These are phyloP conservation scores for Xenentodon cancila DNA, from an alignment of 2,797 vertebrate species.

Conservation along the genomic window DNA sequence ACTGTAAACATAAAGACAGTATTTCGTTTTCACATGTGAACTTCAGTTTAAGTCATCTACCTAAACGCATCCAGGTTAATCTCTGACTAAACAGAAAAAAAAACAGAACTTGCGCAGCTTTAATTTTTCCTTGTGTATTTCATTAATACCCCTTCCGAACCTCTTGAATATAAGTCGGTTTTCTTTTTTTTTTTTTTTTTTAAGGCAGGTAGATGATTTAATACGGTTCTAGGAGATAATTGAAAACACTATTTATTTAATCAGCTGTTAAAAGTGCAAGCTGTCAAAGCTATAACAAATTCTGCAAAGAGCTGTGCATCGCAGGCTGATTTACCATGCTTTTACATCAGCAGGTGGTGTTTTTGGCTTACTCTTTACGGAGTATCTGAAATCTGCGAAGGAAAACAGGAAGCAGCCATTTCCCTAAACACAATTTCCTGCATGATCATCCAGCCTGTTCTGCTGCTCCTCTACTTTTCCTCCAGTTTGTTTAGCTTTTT, in stretches of 20 bases:
- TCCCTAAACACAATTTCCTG: conserved; percentile 64
- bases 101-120: no score
- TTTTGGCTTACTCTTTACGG: conserved; percentile 26
- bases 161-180: neutral
- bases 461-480: conserved; percentile 9
- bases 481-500: neutral
- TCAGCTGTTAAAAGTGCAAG: neutral
- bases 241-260: conserved; percentile 6
- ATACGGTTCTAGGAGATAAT: neutral
- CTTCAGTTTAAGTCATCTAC: no score
- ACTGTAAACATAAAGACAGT: neutral
- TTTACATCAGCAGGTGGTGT: conserved; percentile 25
- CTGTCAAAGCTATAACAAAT: neutral
- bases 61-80: neutral
- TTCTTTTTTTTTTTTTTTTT: neutral
- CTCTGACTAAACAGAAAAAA: neutral
- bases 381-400: conserved; percentile 25
- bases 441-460: conserved; percentile 8
- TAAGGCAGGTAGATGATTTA: neutral
- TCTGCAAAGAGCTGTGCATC: neutral
- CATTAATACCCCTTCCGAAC: no score
- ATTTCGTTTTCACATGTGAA: neutral
- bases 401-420: conserved; percentile 69
- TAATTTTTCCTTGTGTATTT: no score
- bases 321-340: conserved; percentile 3